These are phyloP conservation scores for Shinisaurus crocodilurus DNA, from an alignment of 2,113 vertebrate genomes.

Conservation along the genomic window DNA sequence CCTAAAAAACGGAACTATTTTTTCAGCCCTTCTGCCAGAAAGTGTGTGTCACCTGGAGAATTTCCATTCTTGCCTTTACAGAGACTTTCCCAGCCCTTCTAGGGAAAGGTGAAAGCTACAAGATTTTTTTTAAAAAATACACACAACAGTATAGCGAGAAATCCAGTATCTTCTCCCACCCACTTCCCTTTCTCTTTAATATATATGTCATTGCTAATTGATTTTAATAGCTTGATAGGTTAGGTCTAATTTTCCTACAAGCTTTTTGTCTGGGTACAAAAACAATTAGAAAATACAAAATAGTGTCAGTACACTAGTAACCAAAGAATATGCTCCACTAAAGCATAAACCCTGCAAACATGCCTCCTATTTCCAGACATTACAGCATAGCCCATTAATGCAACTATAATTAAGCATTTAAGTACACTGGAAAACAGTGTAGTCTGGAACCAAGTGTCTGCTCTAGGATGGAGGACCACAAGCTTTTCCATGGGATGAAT, in stretches of 20 bases:
- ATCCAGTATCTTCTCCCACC: background rate
- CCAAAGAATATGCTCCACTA: background rate
- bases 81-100: background rate
- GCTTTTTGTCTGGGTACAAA: background rate
- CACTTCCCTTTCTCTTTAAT: background rate
- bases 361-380: constrained; percentile 7
- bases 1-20: background rate
- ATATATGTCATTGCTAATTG: background rate
- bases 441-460: background rate
- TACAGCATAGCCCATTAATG: background rate
- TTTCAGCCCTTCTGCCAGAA: background rate
- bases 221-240: background rate
- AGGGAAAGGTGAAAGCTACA: background rate
- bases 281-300: background rate
- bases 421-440: background rate
- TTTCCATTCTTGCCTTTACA: background rate
- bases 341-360: background rate
- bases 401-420: constrained; percentile 6
- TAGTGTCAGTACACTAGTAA: background rate
- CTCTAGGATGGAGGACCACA: background rate
- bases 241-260: background rate
- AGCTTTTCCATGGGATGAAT: background rate
- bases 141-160: background rate
- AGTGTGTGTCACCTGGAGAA: background rate
- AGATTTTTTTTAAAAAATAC: too few relatives aligned